Percentiles rank a stretch among this genome's conserved stretches.
These are phyloP conservation scores for Dicyrtomina minuta DNA, from an alignment of 2,888 invertebrate species.

Conservation along the genomic window DNA sequence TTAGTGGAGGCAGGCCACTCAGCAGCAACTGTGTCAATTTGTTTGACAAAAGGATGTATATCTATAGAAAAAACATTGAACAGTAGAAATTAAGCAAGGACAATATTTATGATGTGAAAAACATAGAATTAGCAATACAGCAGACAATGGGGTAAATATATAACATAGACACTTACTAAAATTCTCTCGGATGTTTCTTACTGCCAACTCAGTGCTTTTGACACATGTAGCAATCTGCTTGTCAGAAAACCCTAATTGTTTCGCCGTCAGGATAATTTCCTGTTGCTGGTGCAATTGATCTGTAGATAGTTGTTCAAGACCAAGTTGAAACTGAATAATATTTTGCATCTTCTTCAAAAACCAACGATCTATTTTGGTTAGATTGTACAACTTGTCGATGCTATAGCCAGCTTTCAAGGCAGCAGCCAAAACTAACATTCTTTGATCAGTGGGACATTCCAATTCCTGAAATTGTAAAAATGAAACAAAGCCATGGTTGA, in stretches of 20 bases:
- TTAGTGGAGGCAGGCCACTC: slow-evolving; percentile 99
- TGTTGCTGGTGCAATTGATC: slow-evolving; percentile 64
- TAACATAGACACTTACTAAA: slow-evolving; percentile 54
- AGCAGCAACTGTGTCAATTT: slow-evolving; percentile 98
- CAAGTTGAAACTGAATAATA: slow-evolving; percentile 73
- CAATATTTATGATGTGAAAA: no score
- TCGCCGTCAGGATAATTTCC: slow-evolving; percentile 73
- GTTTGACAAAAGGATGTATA: slow-evolving; percentile 85
- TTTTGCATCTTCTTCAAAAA: slow-evolving; percentile 93
- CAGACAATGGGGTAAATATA: slow-evolving; percentile 55
- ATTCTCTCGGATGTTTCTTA: slow-evolving; percentile 74
- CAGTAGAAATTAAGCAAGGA: no score
- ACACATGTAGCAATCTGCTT: slow-evolving; percentile 87
- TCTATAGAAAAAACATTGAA: slow-evolving; percentile 57
- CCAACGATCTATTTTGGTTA: slow-evolving; percentile 97
- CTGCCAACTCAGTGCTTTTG: slow-evolving; percentile 82
- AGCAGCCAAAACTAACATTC: slow-evolving; percentile 94
- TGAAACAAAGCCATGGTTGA: slow-evolving; percentile 19
- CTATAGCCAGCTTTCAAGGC: slow-evolving; percentile 80
- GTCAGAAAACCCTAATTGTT: slow-evolving; percentile 94
- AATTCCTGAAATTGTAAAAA: slow-evolving; percentile 71
- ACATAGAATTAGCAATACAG: neutral
- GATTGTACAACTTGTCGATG: slow-evolving; percentile 79
- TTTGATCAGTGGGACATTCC: slow-evolving; percentile 89
- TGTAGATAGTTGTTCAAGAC: slow-evolving; percentile 68